A percentile compares a stretch with the other conserved stretches of the same genome.
Conservation (phyloP, 2,113 vertebrate genomes). For the Donacobius atricapilla region DNA sequence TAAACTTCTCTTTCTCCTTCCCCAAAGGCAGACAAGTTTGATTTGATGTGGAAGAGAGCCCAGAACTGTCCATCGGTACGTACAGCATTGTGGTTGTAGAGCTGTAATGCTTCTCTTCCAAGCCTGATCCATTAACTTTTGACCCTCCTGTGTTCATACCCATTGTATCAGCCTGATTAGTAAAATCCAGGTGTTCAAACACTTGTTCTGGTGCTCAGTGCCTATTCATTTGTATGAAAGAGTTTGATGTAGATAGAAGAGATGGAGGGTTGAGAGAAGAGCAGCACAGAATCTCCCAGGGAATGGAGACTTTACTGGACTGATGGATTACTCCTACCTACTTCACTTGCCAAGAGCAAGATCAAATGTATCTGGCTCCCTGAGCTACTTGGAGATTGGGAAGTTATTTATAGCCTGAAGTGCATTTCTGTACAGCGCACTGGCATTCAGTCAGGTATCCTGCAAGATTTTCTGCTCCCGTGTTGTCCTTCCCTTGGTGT, state of each 20-base stretch:
- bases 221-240: background rate
- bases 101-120: background rate
- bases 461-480: background rate
- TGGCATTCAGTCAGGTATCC: background rate
- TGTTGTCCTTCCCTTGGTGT: background rate
- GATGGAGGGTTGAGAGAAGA: background rate
- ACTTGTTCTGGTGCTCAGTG: background rate
- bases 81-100: background rate
- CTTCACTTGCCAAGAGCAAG: background rate
- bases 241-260: background rate
- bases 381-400: background rate
- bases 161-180: background rate
- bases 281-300: background rate
- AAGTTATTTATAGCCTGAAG: background rate
- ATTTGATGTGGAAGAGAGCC: constrained; percentile 80
- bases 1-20: constrained; percentile 38
- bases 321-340: background rate
- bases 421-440: background rate
- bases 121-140: background rate
- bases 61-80: constrained; percentile 83
- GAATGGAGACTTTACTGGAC: background rate
- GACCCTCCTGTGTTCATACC: background rate
- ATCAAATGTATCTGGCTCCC: background rate
- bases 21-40: constrained; percentile 82
- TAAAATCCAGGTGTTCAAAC: background rate